Evolutionary conservation across 2,888 invertebrate genomes (phyloP), one percentile per base, ranked within the genome.

Genomic region (Tipula helvola): DNA sequence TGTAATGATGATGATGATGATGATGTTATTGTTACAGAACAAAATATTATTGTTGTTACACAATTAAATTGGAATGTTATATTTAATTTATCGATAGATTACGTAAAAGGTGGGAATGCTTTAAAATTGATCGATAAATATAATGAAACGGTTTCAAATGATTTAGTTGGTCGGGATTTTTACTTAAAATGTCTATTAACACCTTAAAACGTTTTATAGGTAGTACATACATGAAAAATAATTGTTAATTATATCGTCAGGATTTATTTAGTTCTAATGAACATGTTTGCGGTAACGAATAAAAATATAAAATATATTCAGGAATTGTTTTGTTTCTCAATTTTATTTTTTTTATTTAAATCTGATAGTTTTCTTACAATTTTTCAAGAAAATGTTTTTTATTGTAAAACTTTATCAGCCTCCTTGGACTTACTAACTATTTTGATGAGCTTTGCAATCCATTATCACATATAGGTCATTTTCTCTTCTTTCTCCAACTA

Each of bases 101-200:
- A 90, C 88, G 88, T 92, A 88, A 88, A 90, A n/a, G 88, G 90
- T 4, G 88, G 88, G 1, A 90, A 90, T 44, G 90, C 91, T 52
- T 88, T 91, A 85, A 89, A 90, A 5, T 86, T 91, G 87, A 90
- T 91, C 52, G 89, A 90, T 47, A 91, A 91, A 88, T 92, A 91
- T 90, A 90, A 91, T 13, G 89, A 90, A 84, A 89, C 89, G 71
- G 91, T 91, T 88, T 91, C 91, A 39, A 91, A 91, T 87, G 91
- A 91, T 89, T 91, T 91, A 16, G 90, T 91, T 86, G 90, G 90
- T 87, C 89, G 91, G 36, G 91, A 91, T 87, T 91, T 92, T 87
- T 91, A 90, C 88, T 90, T 90, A 1, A 90, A 90, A 85, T 91
- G 92, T 87, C 89, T 91, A 88, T 88, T 91, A 36, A 90, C 91